These are phyloP conservation scores for Stegodyphus dumicola DNA, from an alignment of 1,140 invertebrate genomes.

Conservation along the genomic window DNA sequence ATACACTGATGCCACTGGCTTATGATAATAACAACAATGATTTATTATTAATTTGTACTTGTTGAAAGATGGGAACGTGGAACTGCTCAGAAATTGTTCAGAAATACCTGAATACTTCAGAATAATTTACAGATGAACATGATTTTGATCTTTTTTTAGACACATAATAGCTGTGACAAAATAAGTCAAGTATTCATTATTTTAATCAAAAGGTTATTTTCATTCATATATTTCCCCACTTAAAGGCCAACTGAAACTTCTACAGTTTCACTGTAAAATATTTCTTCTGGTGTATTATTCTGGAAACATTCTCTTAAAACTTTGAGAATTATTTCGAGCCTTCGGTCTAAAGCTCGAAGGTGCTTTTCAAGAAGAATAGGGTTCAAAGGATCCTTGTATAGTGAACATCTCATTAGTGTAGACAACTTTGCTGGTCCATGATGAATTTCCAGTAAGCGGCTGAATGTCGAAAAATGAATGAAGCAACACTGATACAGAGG, in stretches of 20 bases:
- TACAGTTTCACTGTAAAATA: constrained; percentile 67
- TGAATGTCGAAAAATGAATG: constrained; percentile 80
- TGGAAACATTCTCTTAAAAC: constrained; percentile 55
- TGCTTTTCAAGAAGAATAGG: constrained; percentile 93
- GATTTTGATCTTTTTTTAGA: too few species aligned
- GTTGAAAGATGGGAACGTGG: too few species aligned
- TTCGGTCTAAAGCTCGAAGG: constrained; percentile 84
- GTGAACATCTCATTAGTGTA: constrained; percentile 79
- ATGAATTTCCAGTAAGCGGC: constrained; percentile 73
- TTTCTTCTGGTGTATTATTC: constrained; percentile 66
- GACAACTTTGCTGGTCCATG: constrained; percentile 75
- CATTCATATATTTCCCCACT: not conserved
- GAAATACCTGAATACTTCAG: too few species aligned
- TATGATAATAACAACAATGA: too few species aligned
- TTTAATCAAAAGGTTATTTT: not conserved
- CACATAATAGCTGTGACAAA: too few species aligned
- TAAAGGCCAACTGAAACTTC: not conserved
- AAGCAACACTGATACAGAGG: constrained; percentile 93
- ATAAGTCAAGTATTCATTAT: too few species aligned
- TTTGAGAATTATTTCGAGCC: constrained; percentile 76
- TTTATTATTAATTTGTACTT: too few species aligned
- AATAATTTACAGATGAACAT: too few species aligned
- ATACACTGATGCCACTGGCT: too few species aligned
- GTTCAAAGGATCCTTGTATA: constrained; percentile 82
- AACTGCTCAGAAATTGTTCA: too few species aligned